Evolutionary conservation across 2,797 vertebrate genomes (phyloP), one percentile per base, ranked within the genome.

Genomic region (Vespertilio murinus): DNA sequence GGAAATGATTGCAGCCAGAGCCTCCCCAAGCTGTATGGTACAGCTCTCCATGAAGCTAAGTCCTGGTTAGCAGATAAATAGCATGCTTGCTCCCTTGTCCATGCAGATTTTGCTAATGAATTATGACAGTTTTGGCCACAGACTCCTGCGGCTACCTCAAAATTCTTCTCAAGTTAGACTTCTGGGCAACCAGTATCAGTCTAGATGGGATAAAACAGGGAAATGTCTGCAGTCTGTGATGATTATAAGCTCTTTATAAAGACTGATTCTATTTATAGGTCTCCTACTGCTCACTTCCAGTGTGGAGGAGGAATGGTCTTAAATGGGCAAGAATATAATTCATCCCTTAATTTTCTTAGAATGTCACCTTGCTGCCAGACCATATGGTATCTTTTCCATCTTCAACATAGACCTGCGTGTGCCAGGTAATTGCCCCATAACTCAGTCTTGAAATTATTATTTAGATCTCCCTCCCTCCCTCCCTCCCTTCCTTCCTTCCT

Each of bases 211-310:
- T 40, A 65, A 94, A 95, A 92, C 9, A 47, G 16, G 87, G 47
- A 84, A 56, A 84, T 78, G 5, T 47, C 56, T 93, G 92, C 23
- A 54, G 45, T n/a, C 1, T 0, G 75, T 88, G 40, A 70, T 81
- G 74, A 96, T 54, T 65, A 88, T 91, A 95, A 95, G 38, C 22
- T 80, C 79, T 75, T 90, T 93, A n/a, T 2, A 80, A 91, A 70
- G 64, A 70, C 25, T 47, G 54, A 91, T 79, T 85, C 22, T 84
- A 56, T 4, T 11, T 47, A 16, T 23, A 79, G 18, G 2, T 74
- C 5, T 42, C 80, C 45, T 59, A 91, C 59, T 82, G 30, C 59
- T 89, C 3, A 61, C 56, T 78, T 86, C 80, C 80, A 64, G n/a
- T 71, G 70, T 88, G 82, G 49, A 83, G n/a, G 67, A 35, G 13